Conservation (phyloP, 2,797 vertebrate genomes). For the Molothrus aeneus region DNA sequence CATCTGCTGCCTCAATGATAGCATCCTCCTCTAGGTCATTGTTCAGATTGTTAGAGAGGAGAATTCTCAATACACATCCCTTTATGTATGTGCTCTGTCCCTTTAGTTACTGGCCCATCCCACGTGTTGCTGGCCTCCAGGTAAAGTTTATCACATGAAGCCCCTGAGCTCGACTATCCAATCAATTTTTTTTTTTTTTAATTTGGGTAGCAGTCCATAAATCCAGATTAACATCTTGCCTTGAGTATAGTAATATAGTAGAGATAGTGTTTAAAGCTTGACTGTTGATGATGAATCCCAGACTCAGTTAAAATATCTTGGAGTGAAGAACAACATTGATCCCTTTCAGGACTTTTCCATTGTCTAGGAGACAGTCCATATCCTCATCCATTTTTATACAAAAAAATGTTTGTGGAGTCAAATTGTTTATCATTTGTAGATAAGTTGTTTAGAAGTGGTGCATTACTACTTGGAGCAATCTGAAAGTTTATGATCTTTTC, state of each 20-base stretch:
- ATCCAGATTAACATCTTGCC: not conserved
- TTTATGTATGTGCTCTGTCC: not conserved
- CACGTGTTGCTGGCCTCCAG: not conserved
- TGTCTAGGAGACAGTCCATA: not conserved
- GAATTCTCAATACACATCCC: not conserved
- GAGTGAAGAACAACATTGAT: not conserved
- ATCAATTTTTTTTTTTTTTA: not conserved
- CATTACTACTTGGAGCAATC: not conserved
- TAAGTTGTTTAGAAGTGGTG: not conserved
- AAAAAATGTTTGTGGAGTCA: not conserved
- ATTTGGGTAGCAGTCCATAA: not conserved
- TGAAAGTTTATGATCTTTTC: not conserved
- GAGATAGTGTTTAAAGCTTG: not conserved
- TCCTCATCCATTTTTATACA: not conserved
- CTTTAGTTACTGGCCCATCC: not conserved
- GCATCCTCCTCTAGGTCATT: not conserved
- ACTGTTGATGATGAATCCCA: not conserved
- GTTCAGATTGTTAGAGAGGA: not conserved
- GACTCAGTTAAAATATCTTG: not conserved
- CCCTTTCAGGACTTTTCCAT: not conserved
- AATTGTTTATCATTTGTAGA: not conserved
- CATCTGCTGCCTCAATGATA: not conserved
- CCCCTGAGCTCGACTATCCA: not conserved
- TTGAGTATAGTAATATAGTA: not conserved
- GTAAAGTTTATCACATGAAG: not conserved